Conservation (phyloP, 2,113 vertebrate species). For the Podiceps cristatus region DNA sequence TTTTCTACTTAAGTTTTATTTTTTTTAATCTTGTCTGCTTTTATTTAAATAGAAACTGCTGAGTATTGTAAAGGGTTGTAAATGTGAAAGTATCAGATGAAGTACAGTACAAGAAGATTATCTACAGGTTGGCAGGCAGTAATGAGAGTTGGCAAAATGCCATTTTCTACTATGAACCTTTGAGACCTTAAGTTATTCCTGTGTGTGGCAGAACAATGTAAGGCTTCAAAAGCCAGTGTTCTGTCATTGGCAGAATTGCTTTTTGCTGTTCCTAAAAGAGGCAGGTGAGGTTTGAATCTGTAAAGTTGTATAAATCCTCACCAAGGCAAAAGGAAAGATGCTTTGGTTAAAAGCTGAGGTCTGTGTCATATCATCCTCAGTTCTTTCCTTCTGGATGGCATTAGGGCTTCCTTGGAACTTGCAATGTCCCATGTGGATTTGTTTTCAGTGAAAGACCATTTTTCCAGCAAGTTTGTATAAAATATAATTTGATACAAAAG, state of each 20-base stretch:
- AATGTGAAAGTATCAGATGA: slow-evolving; percentile 54
- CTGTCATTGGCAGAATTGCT: background rate
- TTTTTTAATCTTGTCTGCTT: slow-evolving; percentile 15
- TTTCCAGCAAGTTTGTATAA: background rate
- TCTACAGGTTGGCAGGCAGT: slow-evolving; percentile 35
- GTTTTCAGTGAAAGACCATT: background rate
- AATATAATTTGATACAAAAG: background rate
- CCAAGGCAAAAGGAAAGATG: background rate
- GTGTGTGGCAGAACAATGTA: slow-evolving; percentile 12
- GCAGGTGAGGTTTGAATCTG: background rate
- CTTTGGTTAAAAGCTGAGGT: background rate
- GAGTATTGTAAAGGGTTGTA: slow-evolving; percentile 8
- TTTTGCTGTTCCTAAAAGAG: background rate
- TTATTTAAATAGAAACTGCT: slow-evolving; percentile 58
- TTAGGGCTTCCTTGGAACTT: background rate
- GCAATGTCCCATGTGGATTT: background rate
- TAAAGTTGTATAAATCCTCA: background rate
- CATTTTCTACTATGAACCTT: background rate
- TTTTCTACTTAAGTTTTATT: slow-evolving; percentile 30
- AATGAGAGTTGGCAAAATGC: slow-evolving; percentile 21
- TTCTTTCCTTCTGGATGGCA: background rate
- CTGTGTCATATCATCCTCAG: background rate
- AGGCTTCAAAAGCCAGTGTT: background rate
- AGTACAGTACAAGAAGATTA: slow-evolving; percentile 34
- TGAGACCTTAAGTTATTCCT: slow-evolving; percentile 18